Evolutionary conservation across 2,888 invertebrate species (phyloP).

Genomic region (Conops quadrifasciatus): DNA sequence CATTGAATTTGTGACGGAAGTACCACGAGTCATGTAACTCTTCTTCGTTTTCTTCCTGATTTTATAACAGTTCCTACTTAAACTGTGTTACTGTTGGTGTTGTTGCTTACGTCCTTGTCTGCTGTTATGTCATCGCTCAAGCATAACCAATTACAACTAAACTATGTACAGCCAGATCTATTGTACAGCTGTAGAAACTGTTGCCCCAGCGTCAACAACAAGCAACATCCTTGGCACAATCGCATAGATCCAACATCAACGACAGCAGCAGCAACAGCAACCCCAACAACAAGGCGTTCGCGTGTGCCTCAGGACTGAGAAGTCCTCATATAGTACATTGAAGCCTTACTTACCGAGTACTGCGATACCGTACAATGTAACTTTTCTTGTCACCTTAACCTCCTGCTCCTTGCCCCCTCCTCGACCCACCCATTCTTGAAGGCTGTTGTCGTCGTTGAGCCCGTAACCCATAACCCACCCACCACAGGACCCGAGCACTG

Average conservation of each 20-base stretch:
- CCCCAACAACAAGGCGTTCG: background rate
- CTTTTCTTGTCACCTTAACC: no score
- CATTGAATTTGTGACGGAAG: no score
- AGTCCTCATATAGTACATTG: background rate
- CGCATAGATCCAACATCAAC: background rate
- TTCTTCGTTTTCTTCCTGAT: background rate
- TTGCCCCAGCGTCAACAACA: background rate
- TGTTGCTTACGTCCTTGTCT: background rate
- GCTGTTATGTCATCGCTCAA: background rate
- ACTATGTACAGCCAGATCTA: no score
- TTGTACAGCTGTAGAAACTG: background rate
- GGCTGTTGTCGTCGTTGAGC: no score
- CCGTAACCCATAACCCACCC: no score
- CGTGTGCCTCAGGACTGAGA: background rate
- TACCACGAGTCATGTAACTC: background rate
- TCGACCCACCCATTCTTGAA: background rate
- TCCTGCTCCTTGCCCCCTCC: background rate
- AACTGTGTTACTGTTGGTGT: background rate
- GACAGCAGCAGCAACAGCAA: background rate
- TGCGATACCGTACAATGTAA: no score
- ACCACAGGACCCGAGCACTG: no score
- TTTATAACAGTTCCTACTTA: background rate
- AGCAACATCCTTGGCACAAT: background rate
- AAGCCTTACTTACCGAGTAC: no score
- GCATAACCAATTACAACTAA: constrained; percentile 4